A percentile compares a stretch with the other conserved stretches of the same genome.
Conservation (phyloP, 2,797 vertebrate genomes). For the Benthosema pterotum region DNA sequence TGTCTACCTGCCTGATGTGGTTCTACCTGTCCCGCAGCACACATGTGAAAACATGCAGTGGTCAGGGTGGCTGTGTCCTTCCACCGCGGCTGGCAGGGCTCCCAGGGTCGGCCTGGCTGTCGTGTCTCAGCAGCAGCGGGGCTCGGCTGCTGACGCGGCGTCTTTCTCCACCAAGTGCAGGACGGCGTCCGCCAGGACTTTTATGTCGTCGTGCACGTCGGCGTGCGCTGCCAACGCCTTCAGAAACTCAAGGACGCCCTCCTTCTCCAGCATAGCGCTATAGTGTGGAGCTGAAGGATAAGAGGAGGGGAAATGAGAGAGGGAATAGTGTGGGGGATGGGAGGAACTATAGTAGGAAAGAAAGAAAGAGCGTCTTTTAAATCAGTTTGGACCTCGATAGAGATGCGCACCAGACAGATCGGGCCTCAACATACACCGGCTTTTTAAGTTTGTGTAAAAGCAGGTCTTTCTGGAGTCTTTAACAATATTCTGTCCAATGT, state of each 20-base stretch:
- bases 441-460: too few relatives aligned
- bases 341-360: background rate
- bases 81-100: too few relatives aligned
- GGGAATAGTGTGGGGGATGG: background rate
- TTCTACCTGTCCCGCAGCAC: too few relatives aligned
- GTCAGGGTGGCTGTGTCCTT: too few relatives aligned
- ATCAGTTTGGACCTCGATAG: background rate
- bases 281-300: conserved; percentile 84
- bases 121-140: conserved; percentile 41
- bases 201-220: conserved; percentile 85
- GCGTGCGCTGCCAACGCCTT: conserved; percentile 84
- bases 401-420: too few relatives aligned
- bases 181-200: conserved; percentile 83
- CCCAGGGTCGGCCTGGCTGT: conserved; percentile 48
- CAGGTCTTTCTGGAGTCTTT: too few relatives aligned
- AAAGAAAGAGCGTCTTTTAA: conserved; percentile 11
- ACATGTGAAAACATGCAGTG: too few relatives aligned
- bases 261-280: conserved; percentile 88
- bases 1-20: too few relatives aligned
- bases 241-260: conserved; percentile 87
- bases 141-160: conserved; percentile 65
- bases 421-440: too few relatives aligned
- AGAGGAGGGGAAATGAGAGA: background rate
- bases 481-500: too few relatives aligned
- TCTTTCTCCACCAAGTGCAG: conserved; percentile 79